Evolutionary conservation across 2,888 invertebrate species (phyloP).

Genomic region (Venusia cambrica): DNA sequence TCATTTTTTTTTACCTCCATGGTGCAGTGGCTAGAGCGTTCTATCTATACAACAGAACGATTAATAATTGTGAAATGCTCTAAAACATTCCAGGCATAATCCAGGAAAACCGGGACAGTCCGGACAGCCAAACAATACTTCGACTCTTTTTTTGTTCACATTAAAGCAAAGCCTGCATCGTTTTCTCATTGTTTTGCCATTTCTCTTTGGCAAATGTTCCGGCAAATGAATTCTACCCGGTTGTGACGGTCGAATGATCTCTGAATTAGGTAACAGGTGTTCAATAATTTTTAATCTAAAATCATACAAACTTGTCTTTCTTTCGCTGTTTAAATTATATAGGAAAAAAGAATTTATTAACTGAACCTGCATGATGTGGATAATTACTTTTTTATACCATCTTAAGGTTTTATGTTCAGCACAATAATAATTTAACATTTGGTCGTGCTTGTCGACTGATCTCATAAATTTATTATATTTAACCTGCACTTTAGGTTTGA

Average conservation of each 20-base stretch:
- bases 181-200: constrained; percentile 20
- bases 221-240: constrained; percentile 20
- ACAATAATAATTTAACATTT: constrained; percentile 10
- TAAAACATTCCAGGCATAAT: constrained; percentile 24
- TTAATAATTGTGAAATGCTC: constrained; percentile 19
- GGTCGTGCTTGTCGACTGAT: constrained; percentile 12
- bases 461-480: constrained; percentile 20
- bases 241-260: constrained; percentile 14
- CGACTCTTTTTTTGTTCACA: constrained; percentile 17
- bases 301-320: constrained; percentile 20
- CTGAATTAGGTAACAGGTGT: constrained; percentile 20
- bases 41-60: constrained; percentile 2
- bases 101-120: constrained; percentile 24
- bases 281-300: constrained; percentile 18
- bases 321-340: constrained; percentile 16
- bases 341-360: constrained; percentile 15
- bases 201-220: constrained; percentile 18
- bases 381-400: constrained; percentile 16
- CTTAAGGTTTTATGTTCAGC: constrained; percentile 9
- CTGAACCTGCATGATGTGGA: constrained; percentile 17
- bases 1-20: constrained; percentile 5
- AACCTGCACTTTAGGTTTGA: constrained; percentile 12
- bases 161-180: constrained; percentile 22
- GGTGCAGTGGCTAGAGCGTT: constrained; percentile 1
- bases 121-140: constrained; percentile 21